A percentile compares a stretch with the other conserved stretches of the same genome.
Conservation (phyloP, 2,797 vertebrate species). For the Acrocephalus scirpaceus region DNA sequence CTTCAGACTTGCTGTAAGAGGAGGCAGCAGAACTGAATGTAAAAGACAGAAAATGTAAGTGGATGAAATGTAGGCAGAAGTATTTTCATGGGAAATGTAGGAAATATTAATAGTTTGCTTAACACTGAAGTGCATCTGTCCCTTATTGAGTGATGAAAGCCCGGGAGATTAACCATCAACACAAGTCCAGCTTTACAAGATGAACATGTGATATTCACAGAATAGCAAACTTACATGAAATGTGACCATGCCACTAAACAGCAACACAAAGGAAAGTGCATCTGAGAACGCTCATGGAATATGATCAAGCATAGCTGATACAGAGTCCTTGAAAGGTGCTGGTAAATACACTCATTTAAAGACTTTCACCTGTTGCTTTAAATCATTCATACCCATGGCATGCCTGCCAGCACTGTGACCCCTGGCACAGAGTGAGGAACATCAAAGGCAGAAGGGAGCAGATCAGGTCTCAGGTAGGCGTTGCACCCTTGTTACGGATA, state of each 20-base stretch:
- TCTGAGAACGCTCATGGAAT: slow-evolving; percentile 50
- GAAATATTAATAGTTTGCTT: slow-evolving; percentile 13
- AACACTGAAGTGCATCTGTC: slow-evolving; percentile 38
- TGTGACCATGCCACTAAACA: background rate
- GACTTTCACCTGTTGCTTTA: slow-evolving; percentile 77
- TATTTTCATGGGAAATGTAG: background rate
- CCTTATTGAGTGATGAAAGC: slow-evolving; percentile 60
- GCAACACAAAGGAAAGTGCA: slow-evolving; percentile 61
- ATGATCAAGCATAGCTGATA: slow-evolving; percentile 44
- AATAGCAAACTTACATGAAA: slow-evolving; percentile 51
- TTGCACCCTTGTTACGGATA: slow-evolving; percentile 49
- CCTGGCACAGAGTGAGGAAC: slow-evolving; percentile 6
- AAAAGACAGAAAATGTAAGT: background rate
- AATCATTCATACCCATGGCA: slow-evolving; percentile 60
- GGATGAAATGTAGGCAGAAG: background rate
- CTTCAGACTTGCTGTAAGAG: background rate
- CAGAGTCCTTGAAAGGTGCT: slow-evolving; percentile 52
- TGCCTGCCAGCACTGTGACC: slow-evolving; percentile 59
- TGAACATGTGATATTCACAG: slow-evolving; percentile 47
- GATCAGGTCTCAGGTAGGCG: slow-evolving; percentile 74
- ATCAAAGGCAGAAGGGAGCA: slow-evolving; percentile 66
- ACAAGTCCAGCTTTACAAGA: slow-evolving; percentile 18
- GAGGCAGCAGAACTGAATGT: background rate
- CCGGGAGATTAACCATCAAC: background rate
- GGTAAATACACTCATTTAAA: slow-evolving; percentile 62